These are phyloP conservation scores for Uria lomvia DNA, from an alignment of 2,113 vertebrate genomes.

Conservation along the genomic window DNA sequence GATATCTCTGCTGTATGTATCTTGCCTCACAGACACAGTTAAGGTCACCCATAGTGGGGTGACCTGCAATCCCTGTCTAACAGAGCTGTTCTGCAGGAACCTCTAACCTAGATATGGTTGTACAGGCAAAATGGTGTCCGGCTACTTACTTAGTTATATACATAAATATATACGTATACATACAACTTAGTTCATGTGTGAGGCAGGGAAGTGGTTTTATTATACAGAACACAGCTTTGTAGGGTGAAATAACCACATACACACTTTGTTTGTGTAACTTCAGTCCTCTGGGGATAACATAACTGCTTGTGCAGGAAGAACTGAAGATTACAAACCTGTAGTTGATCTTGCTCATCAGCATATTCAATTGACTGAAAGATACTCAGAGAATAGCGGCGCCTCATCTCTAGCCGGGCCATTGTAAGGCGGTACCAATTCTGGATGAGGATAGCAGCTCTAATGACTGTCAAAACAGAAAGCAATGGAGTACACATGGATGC, in stretches of 20 bases:
- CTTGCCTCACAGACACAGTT: neutral
- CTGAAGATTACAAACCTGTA: conserved; percentile 80
- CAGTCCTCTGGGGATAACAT: neutral
- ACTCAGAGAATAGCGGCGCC: conserved; percentile 85
- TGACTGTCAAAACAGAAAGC: conserved; percentile 70
- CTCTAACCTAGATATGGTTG: neutral
- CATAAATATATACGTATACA: neutral
- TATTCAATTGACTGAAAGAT: conserved; percentile 97
- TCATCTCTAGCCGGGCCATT: conserved; percentile 83
- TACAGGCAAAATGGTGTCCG: neutral
- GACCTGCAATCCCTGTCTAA: neutral
- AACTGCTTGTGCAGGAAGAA: neutral
- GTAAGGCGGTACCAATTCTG: conserved; percentile 94
- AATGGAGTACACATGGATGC: neutral
- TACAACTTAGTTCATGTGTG: neutral
- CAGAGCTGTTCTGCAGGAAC: neutral
- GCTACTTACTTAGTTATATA: neutral
- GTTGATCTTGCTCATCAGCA: conserved; percentile 91
- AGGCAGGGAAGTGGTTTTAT: neutral
- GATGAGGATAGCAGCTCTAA: conserved; percentile 89
- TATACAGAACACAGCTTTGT: neutral
- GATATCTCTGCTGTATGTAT: neutral
- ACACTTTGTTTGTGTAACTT: neutral
- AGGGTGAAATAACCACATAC: neutral
- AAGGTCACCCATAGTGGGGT: neutral